Percentiles rank a stretch among this genome's conserved stretches.
Evolutionary conservation across 2,888 invertebrate genomes (phyloP).

Genomic region (Spilosoma lubricipeda): DNA sequence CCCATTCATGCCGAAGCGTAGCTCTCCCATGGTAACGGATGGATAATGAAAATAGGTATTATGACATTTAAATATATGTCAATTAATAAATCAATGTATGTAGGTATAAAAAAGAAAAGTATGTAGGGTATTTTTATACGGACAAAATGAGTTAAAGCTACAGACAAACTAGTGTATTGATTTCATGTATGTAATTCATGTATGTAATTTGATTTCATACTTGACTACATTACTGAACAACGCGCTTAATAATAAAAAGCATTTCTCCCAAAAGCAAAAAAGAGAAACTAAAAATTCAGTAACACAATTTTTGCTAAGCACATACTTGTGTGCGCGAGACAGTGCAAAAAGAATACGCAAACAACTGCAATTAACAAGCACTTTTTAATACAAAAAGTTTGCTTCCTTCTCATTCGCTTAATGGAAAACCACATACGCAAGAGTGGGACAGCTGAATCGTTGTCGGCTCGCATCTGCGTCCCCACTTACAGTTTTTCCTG

Average conservation of each 20-base stretch:
- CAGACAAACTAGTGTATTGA: too few species aligned
- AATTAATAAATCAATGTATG: too few species aligned
- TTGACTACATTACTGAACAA: neutral
- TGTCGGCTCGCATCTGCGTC: slow-evolving; percentile 60
- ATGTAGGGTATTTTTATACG: too few species aligned
- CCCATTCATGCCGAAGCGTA: too few species aligned
- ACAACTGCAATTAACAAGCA: slow-evolving; percentile 64
- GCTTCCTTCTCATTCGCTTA: slow-evolving; percentile 36
- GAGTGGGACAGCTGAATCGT: slow-evolving; percentile 48
- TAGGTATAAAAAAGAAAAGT: too few species aligned
- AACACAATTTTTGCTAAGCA: slow-evolving; percentile 48
- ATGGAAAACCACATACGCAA: slow-evolving; percentile 25
- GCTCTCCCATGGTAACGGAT: too few species aligned
- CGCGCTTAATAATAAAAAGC: neutral
- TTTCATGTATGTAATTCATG: too few species aligned
- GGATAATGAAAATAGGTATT: too few species aligned
- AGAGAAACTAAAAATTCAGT: slow-evolving; percentile 31
- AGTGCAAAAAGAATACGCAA: slow-evolving; percentile 52
- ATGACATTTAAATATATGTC: too few species aligned
- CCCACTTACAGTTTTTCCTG: slow-evolving; percentile 65
- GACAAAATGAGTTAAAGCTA: neutral
- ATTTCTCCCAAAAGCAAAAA: neutral
- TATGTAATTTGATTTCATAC: too few species aligned
- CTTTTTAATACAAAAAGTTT: slow-evolving; percentile 52
- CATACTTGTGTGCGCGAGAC: slow-evolving; percentile 46